Percentiles rank a stretch among this genome's conserved stretches.
Evolutionary conservation across 2,797 vertebrate genomes (phyloP).

Genomic region (Sebastes aleutianus): DNA sequence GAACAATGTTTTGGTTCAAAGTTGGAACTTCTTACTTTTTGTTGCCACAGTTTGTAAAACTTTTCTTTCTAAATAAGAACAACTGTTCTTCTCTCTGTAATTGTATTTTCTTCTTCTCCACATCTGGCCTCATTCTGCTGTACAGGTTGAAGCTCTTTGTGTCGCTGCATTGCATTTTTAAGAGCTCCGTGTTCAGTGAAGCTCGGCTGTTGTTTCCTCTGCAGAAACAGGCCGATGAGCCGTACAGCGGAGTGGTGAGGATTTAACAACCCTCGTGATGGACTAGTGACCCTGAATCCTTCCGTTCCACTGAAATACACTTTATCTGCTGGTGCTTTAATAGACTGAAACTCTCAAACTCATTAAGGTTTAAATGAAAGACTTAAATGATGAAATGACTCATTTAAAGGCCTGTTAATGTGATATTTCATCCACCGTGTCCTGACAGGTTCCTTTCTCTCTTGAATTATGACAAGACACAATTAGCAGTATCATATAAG

Average conservation of each 20-base stretch:
- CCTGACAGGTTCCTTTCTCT: conserved; percentile 3
- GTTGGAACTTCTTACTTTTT: not conserved
- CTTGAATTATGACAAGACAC: not conserved
- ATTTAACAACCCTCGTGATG: not conserved
- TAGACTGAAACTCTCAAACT: not conserved
- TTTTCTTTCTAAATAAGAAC: not conserved
- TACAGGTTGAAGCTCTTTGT: not conserved
- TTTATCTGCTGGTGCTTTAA: not conserved
- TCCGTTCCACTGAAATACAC: not conserved
- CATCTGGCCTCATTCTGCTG: not conserved
- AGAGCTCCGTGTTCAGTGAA: not conserved
- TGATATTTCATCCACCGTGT: not conserved
- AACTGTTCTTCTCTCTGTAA: not conserved
- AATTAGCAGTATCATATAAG: not conserved
- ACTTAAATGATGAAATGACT: conserved; percentile 8
- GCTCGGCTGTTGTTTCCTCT: not conserved
- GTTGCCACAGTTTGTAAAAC: too few relatives aligned
- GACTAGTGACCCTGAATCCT: not conserved
- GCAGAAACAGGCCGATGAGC: not conserved
- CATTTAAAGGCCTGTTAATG: conserved; percentile 3
- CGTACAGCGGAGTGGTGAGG: not conserved
- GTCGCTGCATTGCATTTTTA: not conserved
- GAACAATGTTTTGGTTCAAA: too few relatives aligned
- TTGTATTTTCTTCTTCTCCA: not conserved
- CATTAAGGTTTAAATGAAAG: conserved; percentile 9